Conservation (phyloP, 2,797 vertebrate species). For the Gobionotothen gibberifrons region DNA sequence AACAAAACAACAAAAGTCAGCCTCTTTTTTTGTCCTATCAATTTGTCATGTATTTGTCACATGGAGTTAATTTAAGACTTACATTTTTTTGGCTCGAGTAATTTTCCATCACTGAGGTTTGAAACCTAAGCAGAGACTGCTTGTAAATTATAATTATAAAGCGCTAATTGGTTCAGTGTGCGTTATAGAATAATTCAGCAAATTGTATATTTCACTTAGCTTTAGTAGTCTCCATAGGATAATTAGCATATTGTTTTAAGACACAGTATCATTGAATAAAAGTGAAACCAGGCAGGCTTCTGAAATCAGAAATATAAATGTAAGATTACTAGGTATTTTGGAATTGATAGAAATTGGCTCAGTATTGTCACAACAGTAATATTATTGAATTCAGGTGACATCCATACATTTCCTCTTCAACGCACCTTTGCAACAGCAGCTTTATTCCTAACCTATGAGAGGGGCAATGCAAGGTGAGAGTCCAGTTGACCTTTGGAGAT, state of each 20-base stretch:
- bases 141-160: constrained; percentile 5
- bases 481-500: background rate
- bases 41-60: background rate
- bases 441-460: background rate
- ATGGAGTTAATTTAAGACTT: background rate
- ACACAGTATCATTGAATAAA: background rate
- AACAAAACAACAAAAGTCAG: background rate
- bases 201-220: background rate
- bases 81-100: background rate
- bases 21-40: background rate
- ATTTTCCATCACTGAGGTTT: background rate
- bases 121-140: background rate
- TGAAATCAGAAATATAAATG: background rate
- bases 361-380: background rate
- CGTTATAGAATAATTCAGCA: background rate
- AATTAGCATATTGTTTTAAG: background rate
- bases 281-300: background rate
- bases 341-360: background rate
- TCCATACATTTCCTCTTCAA: background rate
- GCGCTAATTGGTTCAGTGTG: background rate
- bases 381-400: background rate
- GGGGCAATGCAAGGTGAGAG: background rate
- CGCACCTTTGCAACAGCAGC: background rate
- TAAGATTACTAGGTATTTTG: background rate
- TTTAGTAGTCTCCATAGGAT: background rate